Percentiles rank a stretch among this genome's conserved stretches.
These are phyloP conservation scores for Drosophila setosimentum DNA, from an alignment of 2,888 invertebrate genomes.

Conservation along the genomic window DNA sequence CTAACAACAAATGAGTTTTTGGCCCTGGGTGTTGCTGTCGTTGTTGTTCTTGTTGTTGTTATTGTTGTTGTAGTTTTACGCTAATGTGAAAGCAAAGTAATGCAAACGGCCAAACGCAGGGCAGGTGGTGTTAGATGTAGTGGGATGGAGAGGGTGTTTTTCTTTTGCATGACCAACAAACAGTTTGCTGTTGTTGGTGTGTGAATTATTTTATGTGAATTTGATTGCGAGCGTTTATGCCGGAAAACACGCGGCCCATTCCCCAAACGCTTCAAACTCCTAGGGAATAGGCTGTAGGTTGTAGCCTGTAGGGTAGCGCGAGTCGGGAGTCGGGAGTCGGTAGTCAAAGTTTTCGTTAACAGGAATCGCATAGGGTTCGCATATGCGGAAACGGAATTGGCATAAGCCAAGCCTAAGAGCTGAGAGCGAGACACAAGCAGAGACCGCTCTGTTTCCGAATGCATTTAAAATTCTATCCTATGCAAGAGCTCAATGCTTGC, in stretches of 20 bases:
- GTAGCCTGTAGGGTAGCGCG: background rate
- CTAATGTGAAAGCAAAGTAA: conserved; percentile 54
- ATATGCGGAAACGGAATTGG: conserved; percentile 41
- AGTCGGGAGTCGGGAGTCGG: background rate
- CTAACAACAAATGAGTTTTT: conserved; percentile 49
- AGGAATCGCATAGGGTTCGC: conserved; percentile 9
- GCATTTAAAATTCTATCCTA: conserved; percentile 47
- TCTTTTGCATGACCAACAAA: conserved; percentile 71
- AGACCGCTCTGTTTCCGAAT: conserved; percentile 60
- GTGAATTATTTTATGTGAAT: conserved; percentile 78
- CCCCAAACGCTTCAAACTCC: conserved; percentile 27
- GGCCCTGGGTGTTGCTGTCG: conserved; percentile 25
- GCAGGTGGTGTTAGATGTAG: background rate
- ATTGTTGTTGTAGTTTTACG: conserved; percentile 48
- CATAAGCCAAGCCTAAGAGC: conserved; percentile 23
- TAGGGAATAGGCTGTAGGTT: background rate
- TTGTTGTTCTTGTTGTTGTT: conserved; percentile 39
- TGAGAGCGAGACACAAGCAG: background rate
- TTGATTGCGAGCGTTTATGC: conserved; percentile 80
- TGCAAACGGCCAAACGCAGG: conserved; percentile 26
- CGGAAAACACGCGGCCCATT: conserved; percentile 70
- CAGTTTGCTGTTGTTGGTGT: conserved; percentile 70
- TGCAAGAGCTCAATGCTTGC: background rate
- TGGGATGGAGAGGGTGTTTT: conserved; percentile 5
- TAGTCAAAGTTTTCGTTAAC: background rate